These are phyloP conservation scores for Sitodiplosis mosellana DNA, from an alignment of 1,140 invertebrate species.

Conservation along the genomic window DNA sequence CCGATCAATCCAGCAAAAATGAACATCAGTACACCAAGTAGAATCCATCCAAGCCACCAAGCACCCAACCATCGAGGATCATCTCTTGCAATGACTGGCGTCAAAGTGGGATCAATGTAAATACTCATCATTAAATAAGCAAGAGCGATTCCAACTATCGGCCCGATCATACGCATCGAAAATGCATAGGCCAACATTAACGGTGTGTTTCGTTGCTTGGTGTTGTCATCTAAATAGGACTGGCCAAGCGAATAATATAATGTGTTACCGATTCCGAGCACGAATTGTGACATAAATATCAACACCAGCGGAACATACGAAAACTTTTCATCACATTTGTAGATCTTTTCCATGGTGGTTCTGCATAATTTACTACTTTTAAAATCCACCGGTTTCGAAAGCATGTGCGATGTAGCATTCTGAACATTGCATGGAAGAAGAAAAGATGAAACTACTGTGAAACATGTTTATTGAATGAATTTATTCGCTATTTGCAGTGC, in stretches of 20 bases:
- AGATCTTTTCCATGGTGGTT: not conserved
- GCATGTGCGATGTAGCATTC: not conserved
- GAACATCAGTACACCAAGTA: constrained; percentile 34
- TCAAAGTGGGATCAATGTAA: constrained; percentile 41
- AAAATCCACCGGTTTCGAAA: not conserved
- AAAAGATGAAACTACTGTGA: too few relatives aligned
- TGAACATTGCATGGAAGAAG: too few relatives aligned
- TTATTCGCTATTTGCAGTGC: too few relatives aligned
- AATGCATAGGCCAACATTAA: constrained; percentile 25
- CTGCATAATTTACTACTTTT: not conserved
- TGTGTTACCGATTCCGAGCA: constrained; percentile 40
- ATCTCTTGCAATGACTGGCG: constrained; percentile 38
- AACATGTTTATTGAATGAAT: too few relatives aligned
- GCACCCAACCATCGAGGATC: constrained; percentile 45
- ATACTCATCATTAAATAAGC: constrained; percentile 37
- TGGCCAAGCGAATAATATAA: constrained; percentile 39
- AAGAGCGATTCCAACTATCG: constrained; percentile 17
- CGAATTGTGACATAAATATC: constrained; percentile 40
- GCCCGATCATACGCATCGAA: constrained; percentile 19
- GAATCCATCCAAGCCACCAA: constrained; percentile 51
- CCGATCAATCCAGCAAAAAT: constrained; percentile 36
- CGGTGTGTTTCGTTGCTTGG: constrained; percentile 37
- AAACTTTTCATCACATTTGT: constrained; percentile 17
- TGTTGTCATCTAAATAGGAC: constrained; percentile 43
- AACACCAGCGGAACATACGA: constrained; percentile 30